A percentile compares a stretch with the other conserved stretches of the same genome.
phyloP scores from a whole-genome alignment of 2,797 vertebrate genomes.

The Onychomys leucogaster region DNA sequence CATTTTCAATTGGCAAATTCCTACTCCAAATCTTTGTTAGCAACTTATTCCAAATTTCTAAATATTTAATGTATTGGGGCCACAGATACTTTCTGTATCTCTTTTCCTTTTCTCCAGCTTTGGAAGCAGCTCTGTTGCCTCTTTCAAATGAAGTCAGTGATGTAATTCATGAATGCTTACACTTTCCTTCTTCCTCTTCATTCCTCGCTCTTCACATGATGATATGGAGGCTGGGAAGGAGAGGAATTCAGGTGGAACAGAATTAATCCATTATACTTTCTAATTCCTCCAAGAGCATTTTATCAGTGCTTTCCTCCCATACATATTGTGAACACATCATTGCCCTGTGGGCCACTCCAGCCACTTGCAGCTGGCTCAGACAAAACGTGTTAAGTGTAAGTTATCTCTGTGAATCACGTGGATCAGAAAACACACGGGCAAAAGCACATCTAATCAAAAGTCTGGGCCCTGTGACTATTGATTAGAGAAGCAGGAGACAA shows the following conservation, averaged over 20 bases:
- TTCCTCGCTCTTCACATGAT: not conserved
- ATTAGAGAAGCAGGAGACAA: constrained; percentile 49
- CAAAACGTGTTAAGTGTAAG: constrained; percentile 62
- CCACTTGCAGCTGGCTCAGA: constrained; percentile 30
- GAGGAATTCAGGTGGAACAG: constrained; percentile 72
- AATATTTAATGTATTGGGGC: constrained; percentile 54
- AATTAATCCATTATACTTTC: constrained; percentile 75
- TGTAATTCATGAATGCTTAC: constrained; percentile 73
- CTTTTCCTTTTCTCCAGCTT: constrained; percentile 43
- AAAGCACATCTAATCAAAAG: constrained; percentile 58
- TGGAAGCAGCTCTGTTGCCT: constrained; percentile 1
- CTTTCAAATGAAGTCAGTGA: constrained; percentile 68
- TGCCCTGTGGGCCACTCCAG: constrained; percentile 61
- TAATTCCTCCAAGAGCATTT: constrained; percentile 76
- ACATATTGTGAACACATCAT: constrained; percentile 19
- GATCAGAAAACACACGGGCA: constrained; percentile 58
- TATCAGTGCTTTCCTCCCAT: constrained; percentile 69
- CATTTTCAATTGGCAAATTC: constrained; percentile 43
- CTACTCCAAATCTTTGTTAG: constrained; percentile 71
- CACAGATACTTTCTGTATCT: constrained; percentile 25
- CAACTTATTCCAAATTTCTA: constrained; percentile 78
- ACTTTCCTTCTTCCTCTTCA: not conserved
- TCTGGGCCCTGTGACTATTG: constrained; percentile 26
- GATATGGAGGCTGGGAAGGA: not conserved
- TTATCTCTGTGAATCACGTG: constrained; percentile 33